Base-by-base conservation (phyloP, 2,113 vertebrate genomes). In the Gadus chalcogrammus region DNA sequence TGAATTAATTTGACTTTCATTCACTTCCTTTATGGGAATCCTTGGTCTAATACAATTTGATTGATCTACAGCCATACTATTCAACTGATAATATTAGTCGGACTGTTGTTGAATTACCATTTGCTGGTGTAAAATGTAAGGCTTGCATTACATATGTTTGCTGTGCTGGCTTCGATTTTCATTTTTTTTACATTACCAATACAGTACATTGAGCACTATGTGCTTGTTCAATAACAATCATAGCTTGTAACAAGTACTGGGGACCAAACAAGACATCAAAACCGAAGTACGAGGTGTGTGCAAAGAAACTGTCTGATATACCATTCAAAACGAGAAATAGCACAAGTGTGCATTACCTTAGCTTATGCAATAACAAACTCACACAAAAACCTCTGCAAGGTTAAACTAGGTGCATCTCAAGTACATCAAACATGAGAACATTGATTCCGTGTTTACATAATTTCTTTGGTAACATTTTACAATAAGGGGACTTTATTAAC, bases 61-160 rank as follows among this genome's bases (percentile, higher is more conserved):
- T 72, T 69, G 73, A 4, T n/a, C 20, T 18, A 62, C 22, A 58
- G 20, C 11, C 38, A 16, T 52, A 17, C 16, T 8, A 22, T 6
- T 13, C 38, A 64, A 1, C 12, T 52, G 22, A 64, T n/a, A n/a
- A 58, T 1, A 3, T 48, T 1, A 3, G n/a, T 31, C 15, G 1
- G 35, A n/a, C 24, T 0, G 61, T 15, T 53, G 12, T 9, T 48
- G 53, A 20, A 9, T 48, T 58, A 63, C 61, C 59, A 11, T 55
- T 76, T 65, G 81, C 82, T 86, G 85, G 87, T 81, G 76, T 74
- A 76, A 3, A 62, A 52, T 67, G 70, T 15, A 60, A 81, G 84
- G 72, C 75, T 70, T 52, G 48, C 2, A n/a, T 11, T 52, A 56
- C 2, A n/a, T 11, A 68, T 5, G 22, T 53, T 69, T 69, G 55